Evolutionary conservation across 2,113 vertebrate species (phyloP), one percentile per base, ranked within the genome.

Genomic region (Talpa occidentalis): DNA sequence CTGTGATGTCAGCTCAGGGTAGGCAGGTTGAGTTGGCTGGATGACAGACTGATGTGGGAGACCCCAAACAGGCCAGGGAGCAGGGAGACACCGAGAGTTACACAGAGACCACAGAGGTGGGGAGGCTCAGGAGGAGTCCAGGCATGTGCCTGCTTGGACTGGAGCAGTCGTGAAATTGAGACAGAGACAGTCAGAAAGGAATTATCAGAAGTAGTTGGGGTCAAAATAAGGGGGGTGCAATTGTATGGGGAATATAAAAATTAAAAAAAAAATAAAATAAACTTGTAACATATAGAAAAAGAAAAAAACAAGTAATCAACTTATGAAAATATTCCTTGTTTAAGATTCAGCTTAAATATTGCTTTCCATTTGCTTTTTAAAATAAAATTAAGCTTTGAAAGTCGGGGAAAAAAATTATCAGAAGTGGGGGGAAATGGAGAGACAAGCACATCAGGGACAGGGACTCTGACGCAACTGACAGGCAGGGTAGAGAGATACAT

Each of bases 281-380:
- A n/a, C n/a, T n/a, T n/a, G n/a, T n/a, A n/a, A n/a, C n/a, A n/a
- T n/a, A n/a, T n/a, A n/a, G n/a, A n/a, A n/a, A n/a, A n/a, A n/a
- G n/a, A 28, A 72, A 47, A 42, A 93, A 91, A 30, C 17, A 70
- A 93, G 59, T 49, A 91, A 79, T 84, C 26, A 56, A 59, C 54
- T 66, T 94, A 37, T 28, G 54, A 88, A 74, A 85, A 70, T 49
- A 93, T 73, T 59, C 26, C 59, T 72, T 59, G 15, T 83, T 84
- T 88, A 79, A 94, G 97, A 89, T 70, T 70, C 83, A 74, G 52
- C 19, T 90, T 72, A 93, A 76, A 78, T 69, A 35, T 78, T 90
- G n/a, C n/a, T n/a, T n/a, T n/a, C n/a, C n/a, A n/a, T 85, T 90
- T 73, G 62, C 49, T 85, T 83, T 82, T 80, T 91, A 73, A 40